phyloP scores from a whole-genome alignment of 2,888 invertebrate species.

The Thera obeliscata region DNA sequence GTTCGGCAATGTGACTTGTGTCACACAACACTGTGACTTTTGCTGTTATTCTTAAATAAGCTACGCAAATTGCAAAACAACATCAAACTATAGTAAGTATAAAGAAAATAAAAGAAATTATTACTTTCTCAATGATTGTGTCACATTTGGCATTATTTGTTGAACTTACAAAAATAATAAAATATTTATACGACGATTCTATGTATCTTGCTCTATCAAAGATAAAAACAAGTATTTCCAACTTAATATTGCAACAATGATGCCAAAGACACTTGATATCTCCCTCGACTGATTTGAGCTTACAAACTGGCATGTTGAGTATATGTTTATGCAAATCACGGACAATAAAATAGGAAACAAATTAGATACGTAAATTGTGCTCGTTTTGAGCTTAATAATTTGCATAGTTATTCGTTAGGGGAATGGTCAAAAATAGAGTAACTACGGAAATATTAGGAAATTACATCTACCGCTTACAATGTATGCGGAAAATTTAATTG shows the following conservation, averaged over 20 bases:
- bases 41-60: background rate
- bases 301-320: slow-evolving; percentile 38
- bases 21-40: background rate
- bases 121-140: background rate
- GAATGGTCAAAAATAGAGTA: slow-evolving; percentile 1
- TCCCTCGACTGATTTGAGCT: slow-evolving; percentile 36
- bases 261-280: slow-evolving; percentile 38
- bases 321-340: slow-evolving; percentile 39
- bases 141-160: background rate
- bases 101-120: background rate
- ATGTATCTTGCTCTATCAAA: slow-evolving; percentile 11
- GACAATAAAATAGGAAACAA: slow-evolving; percentile 34
- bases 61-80: background rate
- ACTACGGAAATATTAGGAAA: slow-evolving; percentile 2
- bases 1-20: slow-evolving; percentile 1
- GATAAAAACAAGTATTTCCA: slow-evolving; percentile 30
- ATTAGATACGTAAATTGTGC: slow-evolving; percentile 28
- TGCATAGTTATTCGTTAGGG: slow-evolving; percentile 3
- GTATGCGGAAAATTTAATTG: background rate
- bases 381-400: slow-evolving; percentile 11
- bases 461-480: background rate
- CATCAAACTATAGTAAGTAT: background rate
- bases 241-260: slow-evolving; percentile 34
- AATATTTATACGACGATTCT: slow-evolving; percentile 9
- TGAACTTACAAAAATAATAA: background rate